phyloP scores from a whole-genome alignment of 2,113 vertebrate species.

The Elgaria multicarinata region DNA sequence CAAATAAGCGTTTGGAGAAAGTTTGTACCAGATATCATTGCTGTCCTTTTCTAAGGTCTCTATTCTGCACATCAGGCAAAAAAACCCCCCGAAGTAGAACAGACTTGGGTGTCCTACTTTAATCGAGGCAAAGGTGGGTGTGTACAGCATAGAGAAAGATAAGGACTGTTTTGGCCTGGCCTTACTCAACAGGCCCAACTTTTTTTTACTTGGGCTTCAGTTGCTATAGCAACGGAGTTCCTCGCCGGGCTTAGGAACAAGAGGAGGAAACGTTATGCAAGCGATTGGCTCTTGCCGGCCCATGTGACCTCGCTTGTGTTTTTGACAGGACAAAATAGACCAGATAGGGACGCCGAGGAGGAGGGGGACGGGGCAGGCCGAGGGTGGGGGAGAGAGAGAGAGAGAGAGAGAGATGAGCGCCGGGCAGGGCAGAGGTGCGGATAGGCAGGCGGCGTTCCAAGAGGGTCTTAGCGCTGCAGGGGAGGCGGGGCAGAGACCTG shows the following conservation, averaged over 20 bases:
- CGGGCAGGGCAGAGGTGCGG: not conserved
- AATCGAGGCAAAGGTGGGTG: not conserved
- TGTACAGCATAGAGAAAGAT: not conserved
- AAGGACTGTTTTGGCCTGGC: not conserved
- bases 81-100: not conserved
- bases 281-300: slow-evolving; percentile 71
- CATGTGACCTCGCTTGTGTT: slow-evolving; percentile 78
- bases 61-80: not conserved
- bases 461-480: not conserved
- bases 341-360: slow-evolving; percentile 60
- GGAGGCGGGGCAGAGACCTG: not conserved
- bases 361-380: slow-evolving; percentile 3
- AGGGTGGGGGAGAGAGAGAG: not conserved
- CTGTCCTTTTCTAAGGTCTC: not conserved
- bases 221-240: slow-evolving; percentile 77
- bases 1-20: not conserved
- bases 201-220: slow-evolving; percentile 27
- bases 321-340: slow-evolving; percentile 81
- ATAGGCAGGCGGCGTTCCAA: not conserved
- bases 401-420: not conserved
- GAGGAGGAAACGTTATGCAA: slow-evolving; percentile 73
- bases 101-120: not conserved
- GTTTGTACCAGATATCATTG: not conserved
- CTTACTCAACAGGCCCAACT: not conserved
- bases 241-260: slow-evolving; percentile 51